Conservation (phyloP, 2,797 vertebrate species). For the Xenops minutus region DNA sequence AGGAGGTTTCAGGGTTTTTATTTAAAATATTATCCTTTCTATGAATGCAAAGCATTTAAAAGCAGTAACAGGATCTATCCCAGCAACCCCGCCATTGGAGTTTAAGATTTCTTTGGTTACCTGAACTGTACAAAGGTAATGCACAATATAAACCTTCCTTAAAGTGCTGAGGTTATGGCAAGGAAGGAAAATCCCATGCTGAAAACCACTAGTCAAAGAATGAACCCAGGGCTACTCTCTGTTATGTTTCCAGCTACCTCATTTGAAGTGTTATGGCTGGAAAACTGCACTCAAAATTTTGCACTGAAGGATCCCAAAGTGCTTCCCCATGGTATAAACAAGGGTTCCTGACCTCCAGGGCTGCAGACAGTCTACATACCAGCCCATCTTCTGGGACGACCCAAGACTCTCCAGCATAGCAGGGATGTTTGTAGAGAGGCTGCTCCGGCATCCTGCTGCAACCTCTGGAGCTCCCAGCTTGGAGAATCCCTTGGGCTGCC, state of each 20-base stretch:
- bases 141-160: not conserved
- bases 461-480: not conserved
- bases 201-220: not conserved
- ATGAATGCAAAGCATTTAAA: not conserved
- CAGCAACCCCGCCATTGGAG: not conserved
- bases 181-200: not conserved
- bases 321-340: not conserved
- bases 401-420: accelerated
- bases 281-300: not conserved
- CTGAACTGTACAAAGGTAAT: not conserved
- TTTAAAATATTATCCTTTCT: not conserved
- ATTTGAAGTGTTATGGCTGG: not conserved
- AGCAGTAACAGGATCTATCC: not conserved
- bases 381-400: not conserved
- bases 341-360: not conserved
- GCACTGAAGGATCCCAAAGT: not conserved
- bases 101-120: not conserved
- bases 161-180: not conserved
- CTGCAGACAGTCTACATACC: not conserved
- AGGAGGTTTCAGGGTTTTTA: not conserved
- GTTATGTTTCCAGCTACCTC: not conserved
- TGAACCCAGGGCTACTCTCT: accelerated
- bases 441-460: not conserved
- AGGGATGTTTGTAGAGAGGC: not conserved
- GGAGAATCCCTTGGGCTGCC: not conserved